Conservation (phyloP, 1,140 invertebrate genomes). For the Nasonia vitripennis region DNA sequence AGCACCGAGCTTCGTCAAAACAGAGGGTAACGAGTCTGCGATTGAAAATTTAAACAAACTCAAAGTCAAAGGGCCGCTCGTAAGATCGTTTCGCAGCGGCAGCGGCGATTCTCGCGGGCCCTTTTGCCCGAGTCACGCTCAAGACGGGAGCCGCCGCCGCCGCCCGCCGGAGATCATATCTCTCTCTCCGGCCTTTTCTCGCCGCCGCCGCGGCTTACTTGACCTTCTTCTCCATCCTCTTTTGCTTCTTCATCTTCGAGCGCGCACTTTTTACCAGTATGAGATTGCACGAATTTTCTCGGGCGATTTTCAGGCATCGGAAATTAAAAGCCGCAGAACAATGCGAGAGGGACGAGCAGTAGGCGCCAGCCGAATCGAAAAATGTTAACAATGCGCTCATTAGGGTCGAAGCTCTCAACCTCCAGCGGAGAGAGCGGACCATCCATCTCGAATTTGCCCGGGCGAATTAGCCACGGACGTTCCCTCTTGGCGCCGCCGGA, state of each 20-base stretch:
- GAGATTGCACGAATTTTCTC: conserved; percentile 43
- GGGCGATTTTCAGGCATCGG: not conserved
- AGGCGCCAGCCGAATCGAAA: not conserved
- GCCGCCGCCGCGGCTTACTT: conserved; percentile 18
- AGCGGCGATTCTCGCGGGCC: not conserved
- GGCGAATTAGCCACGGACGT: no score
- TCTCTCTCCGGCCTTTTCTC: conserved; percentile 22
- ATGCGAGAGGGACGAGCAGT: no score
- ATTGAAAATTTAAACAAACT: no score
- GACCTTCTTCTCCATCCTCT: conserved; percentile 8
- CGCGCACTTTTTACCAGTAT: not conserved
- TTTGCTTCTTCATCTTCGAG: not conserved
- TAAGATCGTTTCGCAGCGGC: not conserved
- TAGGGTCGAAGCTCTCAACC: no score
- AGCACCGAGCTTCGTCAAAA: no score
- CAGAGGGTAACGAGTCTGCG: no score
- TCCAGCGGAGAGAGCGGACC: no score
- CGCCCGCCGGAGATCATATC: conserved; percentile 32
- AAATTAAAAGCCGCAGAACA: not conserved
- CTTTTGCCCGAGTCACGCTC: conserved; percentile 49
- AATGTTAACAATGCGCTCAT: no score
- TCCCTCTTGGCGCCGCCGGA: not conserved
- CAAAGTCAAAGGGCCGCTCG: not conserved
- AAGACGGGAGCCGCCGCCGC: conserved; percentile 48
- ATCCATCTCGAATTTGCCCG: no score